A percentile compares a stretch with the other conserved stretches of the same genome.
phyloP scores from a whole-genome alignment of 2,797 vertebrate genomes.

The Micromesistius poutassou region DNA sequence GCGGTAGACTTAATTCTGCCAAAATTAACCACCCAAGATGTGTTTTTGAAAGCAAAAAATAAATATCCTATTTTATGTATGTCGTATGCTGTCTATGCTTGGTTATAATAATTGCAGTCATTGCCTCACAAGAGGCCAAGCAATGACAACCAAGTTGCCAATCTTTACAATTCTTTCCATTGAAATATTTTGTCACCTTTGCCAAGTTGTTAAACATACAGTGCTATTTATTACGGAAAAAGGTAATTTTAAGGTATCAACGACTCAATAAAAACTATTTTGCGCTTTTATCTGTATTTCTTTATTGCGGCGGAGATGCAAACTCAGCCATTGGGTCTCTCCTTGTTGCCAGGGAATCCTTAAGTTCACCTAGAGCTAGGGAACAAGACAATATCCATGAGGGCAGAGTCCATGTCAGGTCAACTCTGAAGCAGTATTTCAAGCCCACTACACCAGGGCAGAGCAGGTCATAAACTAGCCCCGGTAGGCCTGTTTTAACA shows the following conservation, averaged over 20 bases:
- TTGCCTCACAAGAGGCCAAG: neutral
- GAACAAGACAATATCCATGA: constrained; percentile 3
- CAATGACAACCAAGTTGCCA: neutral
- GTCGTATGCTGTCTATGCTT: constrained; percentile 6
- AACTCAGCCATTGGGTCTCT: constrained; percentile 32
- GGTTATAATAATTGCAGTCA: neutral
- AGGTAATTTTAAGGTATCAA: neutral
- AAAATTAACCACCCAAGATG: neutral
- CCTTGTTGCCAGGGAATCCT: constrained; percentile 51
- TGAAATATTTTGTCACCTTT: neutral
- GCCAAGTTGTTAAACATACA: neutral
- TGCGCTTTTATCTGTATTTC: constrained; percentile 25
- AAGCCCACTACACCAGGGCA: neutral
- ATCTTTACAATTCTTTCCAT: neutral
- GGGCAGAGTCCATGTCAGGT: neutral
- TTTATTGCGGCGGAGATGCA: constrained; percentile 1
- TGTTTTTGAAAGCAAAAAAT: constrained; percentile 14
- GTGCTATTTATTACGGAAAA: neutral
- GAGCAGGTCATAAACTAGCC: neutral
- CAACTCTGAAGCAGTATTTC: neutral
- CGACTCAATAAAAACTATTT: neutral
- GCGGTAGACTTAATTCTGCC: neutral
- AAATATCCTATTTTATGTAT: neutral
- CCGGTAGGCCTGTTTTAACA: neutral
- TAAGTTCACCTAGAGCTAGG: constrained; percentile 66